phyloP scores from a whole-genome alignment of 1,140 invertebrate species.

The Prorops nasuta region DNA sequence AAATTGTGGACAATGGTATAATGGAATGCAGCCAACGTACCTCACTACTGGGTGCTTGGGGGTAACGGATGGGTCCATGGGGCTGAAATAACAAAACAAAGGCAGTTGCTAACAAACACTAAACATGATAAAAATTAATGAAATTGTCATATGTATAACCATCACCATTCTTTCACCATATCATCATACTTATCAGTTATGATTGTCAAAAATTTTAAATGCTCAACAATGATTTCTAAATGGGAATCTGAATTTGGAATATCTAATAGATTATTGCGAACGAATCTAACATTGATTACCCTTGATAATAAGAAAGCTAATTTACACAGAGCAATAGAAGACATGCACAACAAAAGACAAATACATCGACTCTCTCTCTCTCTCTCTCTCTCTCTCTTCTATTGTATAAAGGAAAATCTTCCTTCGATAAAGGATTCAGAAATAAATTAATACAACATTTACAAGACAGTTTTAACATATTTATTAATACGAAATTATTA shows the following conservation, averaged over 20 bases:
- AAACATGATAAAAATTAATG: constrained; percentile 38
- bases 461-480: constrained; percentile 49
- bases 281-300: no score
- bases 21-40: constrained; percentile 58
- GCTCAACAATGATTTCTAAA: no score
- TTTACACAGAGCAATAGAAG: constrained; percentile 19
- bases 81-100: constrained; percentile 67
- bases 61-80: constrained; percentile 62
- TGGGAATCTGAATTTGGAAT: no score
- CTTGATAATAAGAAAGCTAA: constrained; percentile 12
- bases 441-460: constrained; percentile 48
- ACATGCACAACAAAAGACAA: constrained; percentile 21
- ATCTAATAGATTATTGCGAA: no score
- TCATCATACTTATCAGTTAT: constrained; percentile 14
- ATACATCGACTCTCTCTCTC: constrained; percentile 6
- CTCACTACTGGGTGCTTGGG: constrained; percentile 62
- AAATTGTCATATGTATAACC: constrained; percentile 34
- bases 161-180: constrained; percentile 33
- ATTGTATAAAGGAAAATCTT: constrained; percentile 13
- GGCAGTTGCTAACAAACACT: constrained; percentile 59
- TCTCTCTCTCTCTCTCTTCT: no score
- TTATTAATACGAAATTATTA: constrained; percentile 53
- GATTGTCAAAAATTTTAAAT: background rate
- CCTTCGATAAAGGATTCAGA: constrained; percentile 34
- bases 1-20: constrained; percentile 40